A percentile compares a stretch with the other conserved stretches of the same genome.
Conservation (phyloP, 2,797 vertebrate genomes). For the Falco biarmicus region DNA sequence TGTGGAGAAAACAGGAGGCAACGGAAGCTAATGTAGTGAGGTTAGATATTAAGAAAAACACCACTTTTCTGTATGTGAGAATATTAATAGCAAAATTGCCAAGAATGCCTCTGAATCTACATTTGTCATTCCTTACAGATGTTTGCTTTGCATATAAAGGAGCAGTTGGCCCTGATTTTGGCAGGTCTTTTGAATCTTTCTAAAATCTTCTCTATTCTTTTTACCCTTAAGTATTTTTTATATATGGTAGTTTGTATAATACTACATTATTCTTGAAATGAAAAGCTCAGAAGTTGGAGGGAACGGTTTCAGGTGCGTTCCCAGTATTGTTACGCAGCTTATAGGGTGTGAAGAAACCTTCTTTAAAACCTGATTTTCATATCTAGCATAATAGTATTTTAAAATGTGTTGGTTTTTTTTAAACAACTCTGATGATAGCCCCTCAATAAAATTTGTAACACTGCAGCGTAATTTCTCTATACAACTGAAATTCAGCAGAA, state of each 20-base stretch:
- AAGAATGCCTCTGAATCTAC: not conserved
- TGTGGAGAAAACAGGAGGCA: not conserved
- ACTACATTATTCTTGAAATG: not conserved
- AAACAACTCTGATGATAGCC: not conserved
- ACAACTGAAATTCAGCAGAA: conserved; percentile 8
- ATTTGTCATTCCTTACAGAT: not conserved
- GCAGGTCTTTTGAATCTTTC: not conserved
- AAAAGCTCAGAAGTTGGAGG: not conserved
- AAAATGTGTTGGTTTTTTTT: not conserved
- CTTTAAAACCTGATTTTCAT: not conserved
- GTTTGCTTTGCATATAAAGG: not conserved
- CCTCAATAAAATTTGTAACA: not conserved
- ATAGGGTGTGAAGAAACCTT: not conserved
- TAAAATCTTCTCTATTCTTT: not conserved
- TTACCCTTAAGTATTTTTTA: not conserved
- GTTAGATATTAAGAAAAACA: not conserved
- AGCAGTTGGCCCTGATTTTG: not conserved
- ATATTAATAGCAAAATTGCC: not conserved
- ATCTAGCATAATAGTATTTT: not conserved
- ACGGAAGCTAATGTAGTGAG: not conserved
- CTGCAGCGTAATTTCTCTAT: not conserved
- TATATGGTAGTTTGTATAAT: not conserved
- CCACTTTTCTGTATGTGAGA: not conserved
- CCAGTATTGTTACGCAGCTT: not conserved
- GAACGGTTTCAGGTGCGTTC: not conserved